phyloP scores from a whole-genome alignment of 2,888 invertebrate genomes.

The Mechanitis mazaeus region DNA sequence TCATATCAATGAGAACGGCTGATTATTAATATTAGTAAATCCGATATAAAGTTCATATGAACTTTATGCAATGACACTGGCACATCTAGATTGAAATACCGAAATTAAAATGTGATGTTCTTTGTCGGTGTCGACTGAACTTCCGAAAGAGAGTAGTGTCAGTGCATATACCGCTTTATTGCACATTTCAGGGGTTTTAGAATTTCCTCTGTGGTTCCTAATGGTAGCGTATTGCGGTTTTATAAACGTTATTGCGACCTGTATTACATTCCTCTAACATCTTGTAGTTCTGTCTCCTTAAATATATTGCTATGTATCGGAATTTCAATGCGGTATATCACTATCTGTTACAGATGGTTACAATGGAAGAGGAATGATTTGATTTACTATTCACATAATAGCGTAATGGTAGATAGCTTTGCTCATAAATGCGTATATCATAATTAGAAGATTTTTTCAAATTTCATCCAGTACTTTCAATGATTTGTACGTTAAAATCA shows the following conservation, averaged over 20 bases:
- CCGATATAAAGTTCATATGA: too few relatives aligned
- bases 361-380: too few relatives aligned
- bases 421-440: too few relatives aligned
- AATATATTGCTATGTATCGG: conserved; percentile 36
- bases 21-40: too few relatives aligned
- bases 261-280: conserved; percentile 52
- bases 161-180: conserved; percentile 57
- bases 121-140: conserved; percentile 29
- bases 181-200: conserved; percentile 52
- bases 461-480: neutral
- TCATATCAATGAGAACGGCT: too few relatives aligned
- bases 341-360: too few relatives aligned
- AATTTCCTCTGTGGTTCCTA: conserved; percentile 57
- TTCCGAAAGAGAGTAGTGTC: conserved; percentile 36
- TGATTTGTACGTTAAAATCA: neutral
- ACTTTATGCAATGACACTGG: neutral
- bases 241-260: conserved; percentile 58
- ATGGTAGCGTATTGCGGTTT: conserved; percentile 60
- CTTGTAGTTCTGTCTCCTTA: conserved; percentile 37
- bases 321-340: conserved; percentile 16
- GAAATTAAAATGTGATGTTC: conserved; percentile 36
- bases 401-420: too few relatives aligned
- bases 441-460: neutral
- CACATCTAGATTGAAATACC: conserved; percentile 35
- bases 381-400: too few relatives aligned